phyloP scores from a whole-genome alignment of 2,113 vertebrate genomes.

The Strix uralensis region DNA sequence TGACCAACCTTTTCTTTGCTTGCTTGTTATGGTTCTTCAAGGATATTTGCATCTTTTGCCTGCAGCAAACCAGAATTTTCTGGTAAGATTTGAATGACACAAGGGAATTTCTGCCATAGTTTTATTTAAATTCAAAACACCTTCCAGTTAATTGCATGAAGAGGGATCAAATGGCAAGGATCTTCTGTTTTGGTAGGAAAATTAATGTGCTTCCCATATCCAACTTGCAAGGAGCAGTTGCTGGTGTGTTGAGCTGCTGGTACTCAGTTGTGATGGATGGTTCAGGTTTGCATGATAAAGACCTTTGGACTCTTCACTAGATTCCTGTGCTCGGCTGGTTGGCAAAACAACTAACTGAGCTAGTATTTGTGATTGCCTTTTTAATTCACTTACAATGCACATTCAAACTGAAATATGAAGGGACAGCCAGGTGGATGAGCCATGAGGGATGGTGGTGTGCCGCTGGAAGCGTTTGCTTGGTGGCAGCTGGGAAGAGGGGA shows the following conservation, averaged over 20 bases:
- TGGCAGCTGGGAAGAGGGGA: not conserved
- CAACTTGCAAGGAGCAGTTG: not conserved
- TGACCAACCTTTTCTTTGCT: not conserved
- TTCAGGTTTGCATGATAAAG: not conserved
- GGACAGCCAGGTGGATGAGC: not conserved
- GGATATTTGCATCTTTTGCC: not conserved
- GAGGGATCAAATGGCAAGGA: not conserved
- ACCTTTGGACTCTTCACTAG: not conserved
- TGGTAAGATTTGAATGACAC: not conserved
- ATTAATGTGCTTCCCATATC: not conserved
- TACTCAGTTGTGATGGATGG: not conserved
- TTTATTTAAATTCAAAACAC: not conserved
- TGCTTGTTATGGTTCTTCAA: not conserved
- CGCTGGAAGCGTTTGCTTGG: not conserved
- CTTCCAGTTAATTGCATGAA: not conserved
- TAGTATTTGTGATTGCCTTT: not conserved
- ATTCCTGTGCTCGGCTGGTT: not conserved
- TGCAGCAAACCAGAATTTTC: not conserved
- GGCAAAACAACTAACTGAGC: not conserved
- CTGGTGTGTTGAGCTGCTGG: not conserved
- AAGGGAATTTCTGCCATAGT: not conserved
- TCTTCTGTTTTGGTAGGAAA: not conserved
- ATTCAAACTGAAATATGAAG: not conserved
- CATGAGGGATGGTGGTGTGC: not conserved
- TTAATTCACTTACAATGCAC: not conserved